These are phyloP conservation scores for Hyposoter dolosus DNA, from an alignment of 2,888 invertebrate species.

Conservation along the genomic window DNA sequence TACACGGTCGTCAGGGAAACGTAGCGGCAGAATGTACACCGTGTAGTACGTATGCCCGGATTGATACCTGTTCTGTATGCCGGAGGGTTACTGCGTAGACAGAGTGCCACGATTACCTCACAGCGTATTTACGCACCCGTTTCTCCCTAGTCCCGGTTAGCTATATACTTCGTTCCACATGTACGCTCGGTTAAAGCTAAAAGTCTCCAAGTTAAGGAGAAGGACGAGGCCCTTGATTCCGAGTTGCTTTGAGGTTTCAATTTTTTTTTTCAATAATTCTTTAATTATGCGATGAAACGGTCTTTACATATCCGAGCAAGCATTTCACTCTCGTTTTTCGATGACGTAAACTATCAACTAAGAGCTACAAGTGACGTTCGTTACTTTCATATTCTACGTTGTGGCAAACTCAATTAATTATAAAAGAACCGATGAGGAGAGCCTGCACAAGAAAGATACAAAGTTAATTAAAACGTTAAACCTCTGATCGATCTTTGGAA, in stretches of 20 bases:
- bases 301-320: not conserved
- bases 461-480: no score
- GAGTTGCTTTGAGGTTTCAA: not conserved
- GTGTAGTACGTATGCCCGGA: conserved; percentile 18
- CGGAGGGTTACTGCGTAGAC: conserved; percentile 47
- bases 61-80: conserved; percentile 36
- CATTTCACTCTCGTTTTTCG: not conserved
- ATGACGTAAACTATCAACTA: not conserved
- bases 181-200: conserved; percentile 23
- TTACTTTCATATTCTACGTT: not conserved
- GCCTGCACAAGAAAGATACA: no score
- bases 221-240: not conserved
- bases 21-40: conserved; percentile 43
- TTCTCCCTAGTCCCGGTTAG: not conserved
- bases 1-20: conserved; percentile 55
- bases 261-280: not conserved
- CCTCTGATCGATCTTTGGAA: no score
- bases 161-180: conserved; percentile 32
- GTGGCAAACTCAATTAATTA: not conserved
- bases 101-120: conserved; percentile 38
- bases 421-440: not conserved
- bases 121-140: conserved; percentile 53
- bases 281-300: not conserved
- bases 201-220: not conserved
- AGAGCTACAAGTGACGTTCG: not conserved